These are phyloP conservation scores for Drosophila nigricruria DNA, from an alignment of 2,888 invertebrate genomes.

Conservation along the genomic window DNA sequence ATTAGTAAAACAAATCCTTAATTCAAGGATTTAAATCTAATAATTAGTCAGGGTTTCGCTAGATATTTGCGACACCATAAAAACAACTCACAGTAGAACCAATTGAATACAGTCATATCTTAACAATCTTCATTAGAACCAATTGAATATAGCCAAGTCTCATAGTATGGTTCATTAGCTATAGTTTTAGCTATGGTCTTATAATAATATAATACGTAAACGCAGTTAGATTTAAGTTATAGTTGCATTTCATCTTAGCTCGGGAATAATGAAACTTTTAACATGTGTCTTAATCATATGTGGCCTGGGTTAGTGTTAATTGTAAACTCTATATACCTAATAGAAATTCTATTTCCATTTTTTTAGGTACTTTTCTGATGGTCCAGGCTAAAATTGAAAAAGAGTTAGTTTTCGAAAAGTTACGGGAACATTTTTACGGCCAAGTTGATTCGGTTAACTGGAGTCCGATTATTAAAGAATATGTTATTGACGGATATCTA, in stretches of 20 bases:
- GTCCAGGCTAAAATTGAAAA: background rate
- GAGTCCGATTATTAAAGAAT: background rate
- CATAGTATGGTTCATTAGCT: background rate
- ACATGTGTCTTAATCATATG: background rate
- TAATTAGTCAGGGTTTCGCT: background rate
- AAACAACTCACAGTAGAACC: background rate
- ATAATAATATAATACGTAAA: background rate
- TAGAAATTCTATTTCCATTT: background rate
- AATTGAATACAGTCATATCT: background rate
- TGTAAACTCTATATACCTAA: background rate
- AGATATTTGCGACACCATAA: background rate
- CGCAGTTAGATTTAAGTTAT: background rate
- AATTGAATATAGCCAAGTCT: background rate
- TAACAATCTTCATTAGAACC: background rate
- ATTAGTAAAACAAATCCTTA: too few species aligned
- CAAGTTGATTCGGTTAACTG: background rate
- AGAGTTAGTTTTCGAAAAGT: rapidly evolving
- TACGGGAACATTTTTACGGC: background rate
- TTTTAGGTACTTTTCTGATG: background rate
- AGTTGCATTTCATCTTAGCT: background rate
- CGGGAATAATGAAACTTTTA: background rate
- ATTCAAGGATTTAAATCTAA: too few species aligned
- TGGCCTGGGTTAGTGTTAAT: background rate
- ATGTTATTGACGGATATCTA: background rate
- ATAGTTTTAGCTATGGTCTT: background rate